Percentiles rank a stretch among this genome's conserved stretches.
These are phyloP conservation scores for Trachurus trachurus DNA, from an alignment of 2,797 vertebrate species.

Conservation along the genomic window DNA sequence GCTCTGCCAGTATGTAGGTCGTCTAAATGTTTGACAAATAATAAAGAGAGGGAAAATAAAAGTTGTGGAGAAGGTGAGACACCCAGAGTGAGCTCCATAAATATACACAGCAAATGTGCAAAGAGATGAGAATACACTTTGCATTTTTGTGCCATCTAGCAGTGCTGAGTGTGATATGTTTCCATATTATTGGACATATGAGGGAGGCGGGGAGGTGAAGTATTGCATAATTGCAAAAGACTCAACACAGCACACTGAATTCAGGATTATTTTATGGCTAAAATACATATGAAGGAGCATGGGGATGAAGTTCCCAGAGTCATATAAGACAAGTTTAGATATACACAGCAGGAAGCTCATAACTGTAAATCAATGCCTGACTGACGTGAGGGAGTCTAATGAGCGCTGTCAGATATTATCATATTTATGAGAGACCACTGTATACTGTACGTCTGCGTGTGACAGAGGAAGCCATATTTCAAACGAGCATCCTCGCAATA, in stretches of 20 bases:
- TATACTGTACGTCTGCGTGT: conserved; percentile 11
- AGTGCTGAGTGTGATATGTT: neutral
- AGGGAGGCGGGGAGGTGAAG: neutral
- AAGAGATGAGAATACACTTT: conserved; percentile 3
- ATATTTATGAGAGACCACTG: conserved; percentile 55
- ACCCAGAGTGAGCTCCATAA: neutral
- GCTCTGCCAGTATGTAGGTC: conserved; percentile 56
- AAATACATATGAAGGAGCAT: conserved; percentile 13
- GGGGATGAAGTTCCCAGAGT: conserved; percentile 7
- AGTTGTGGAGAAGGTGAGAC: conserved; percentile 23
- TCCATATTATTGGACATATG: conserved; percentile 39
- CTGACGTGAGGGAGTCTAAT: conserved; percentile 45
- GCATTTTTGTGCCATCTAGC: neutral
- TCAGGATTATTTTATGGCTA: conserved; percentile 3
- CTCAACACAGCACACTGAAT: conserved; percentile 22
- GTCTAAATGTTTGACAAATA: conserved; percentile 58
- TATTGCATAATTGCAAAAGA: conserved; percentile 18
- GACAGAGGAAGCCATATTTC: conserved; percentile 32
- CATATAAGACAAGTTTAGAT: conserved; percentile 22
- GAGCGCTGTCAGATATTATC: conserved; percentile 39
- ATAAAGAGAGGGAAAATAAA: conserved; percentile 1
- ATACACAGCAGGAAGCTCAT: conserved; percentile 2
- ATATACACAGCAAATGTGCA: conserved; percentile 18
- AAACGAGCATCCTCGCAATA: conserved; percentile 43
- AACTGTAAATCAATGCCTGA: conserved; percentile 42